Conservation (phyloP, 2,888 invertebrate genomes). For the Chloromyia formosa region DNA sequence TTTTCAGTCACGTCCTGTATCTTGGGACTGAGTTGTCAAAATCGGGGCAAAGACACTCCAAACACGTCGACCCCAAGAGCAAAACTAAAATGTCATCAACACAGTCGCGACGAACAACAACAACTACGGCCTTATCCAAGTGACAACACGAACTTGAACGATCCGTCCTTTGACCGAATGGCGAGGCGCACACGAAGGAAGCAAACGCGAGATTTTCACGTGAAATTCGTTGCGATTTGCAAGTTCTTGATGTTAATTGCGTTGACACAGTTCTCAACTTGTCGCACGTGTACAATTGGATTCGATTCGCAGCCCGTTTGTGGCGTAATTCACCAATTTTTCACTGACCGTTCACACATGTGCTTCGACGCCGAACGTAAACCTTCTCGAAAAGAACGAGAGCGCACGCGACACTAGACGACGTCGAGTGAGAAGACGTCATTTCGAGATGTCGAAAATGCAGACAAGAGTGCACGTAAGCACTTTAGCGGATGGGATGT, state of each 20-base stretch:
- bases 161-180: neutral
- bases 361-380: constrained; percentile 74
- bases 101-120: neutral
- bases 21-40: too few species aligned
- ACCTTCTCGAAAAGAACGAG: constrained; percentile 67
- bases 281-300: neutral
- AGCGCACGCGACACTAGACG: neutral
- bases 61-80: neutral
- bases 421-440: neutral
- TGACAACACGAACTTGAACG: neutral
- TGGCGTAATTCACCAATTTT: constrained; percentile 29
- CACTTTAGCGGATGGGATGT: neutral
- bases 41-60: constrained; percentile 1
- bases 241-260: neutral
- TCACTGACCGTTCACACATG: constrained; percentile 64
- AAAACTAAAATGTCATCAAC: constrained; percentile 28
- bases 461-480: constrained; percentile 28
- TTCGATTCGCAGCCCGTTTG: constrained; percentile 29
- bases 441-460: neutral
- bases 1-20: too few species aligned
- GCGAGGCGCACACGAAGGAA: neutral
- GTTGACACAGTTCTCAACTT: constrained; percentile 5
- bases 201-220: neutral
- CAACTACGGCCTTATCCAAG: constrained; percentile 2
- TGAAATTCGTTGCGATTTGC: constrained; percentile 1